Evolutionary conservation across 2,888 invertebrate genomes (phyloP).

Genomic region (Rhopalosiphum nymphaeae): DNA sequence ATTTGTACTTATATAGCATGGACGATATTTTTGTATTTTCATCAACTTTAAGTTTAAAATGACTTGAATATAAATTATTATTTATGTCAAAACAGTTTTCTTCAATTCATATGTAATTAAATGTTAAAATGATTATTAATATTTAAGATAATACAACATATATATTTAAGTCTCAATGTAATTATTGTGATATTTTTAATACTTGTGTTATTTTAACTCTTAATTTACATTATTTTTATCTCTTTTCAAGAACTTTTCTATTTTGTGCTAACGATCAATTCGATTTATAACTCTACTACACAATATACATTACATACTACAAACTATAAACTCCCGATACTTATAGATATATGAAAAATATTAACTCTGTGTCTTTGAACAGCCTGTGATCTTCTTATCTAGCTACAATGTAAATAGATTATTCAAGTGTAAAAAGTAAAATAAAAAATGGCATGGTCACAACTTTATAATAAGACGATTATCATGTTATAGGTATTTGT

Average conservation of each 20-base stretch:
- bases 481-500: background rate
- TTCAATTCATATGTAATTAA: background rate
- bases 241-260: background rate
- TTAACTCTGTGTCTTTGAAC: background rate
- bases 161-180: background rate
- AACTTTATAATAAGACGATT: background rate
- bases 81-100: background rate
- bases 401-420: background rate
- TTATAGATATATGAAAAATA: background rate
- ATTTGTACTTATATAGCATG: background rate
- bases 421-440: background rate
- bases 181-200: background rate
- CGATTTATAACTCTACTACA: background rate
- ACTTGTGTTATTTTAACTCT: background rate
- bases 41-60: background rate
- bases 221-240: background rate
- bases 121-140: background rate
- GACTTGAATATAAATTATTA: background rate
- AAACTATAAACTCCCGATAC: background rate
- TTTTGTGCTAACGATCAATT: background rate
- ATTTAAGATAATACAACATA: background rate
- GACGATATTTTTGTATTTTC: background rate
- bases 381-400: background rate
- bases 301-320: background rate
- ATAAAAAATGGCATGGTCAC: background rate